Percentiles rank a stretch among this genome's conserved stretches.
Conservation (phyloP, 2,888 invertebrate species). For the Cheilosia soror region DNA sequence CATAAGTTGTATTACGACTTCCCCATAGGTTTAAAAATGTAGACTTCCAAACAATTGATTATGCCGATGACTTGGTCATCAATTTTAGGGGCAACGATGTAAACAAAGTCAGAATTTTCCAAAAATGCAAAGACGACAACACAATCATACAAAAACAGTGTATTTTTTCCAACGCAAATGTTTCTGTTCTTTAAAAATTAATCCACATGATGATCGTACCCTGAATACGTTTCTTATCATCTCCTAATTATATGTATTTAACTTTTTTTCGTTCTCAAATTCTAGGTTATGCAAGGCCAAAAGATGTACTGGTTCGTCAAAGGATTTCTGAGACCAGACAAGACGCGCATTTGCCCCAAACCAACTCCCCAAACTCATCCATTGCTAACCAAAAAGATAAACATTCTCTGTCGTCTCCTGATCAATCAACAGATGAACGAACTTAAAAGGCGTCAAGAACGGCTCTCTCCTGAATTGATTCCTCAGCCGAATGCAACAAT, state of each 20-base stretch:
- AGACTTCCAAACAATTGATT: too few species aligned
- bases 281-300: conserved; percentile 80
- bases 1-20: too few species aligned
- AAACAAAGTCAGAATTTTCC: too few species aligned
- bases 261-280: conserved; percentile 26
- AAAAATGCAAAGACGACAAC: too few species aligned
- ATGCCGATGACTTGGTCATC: too few species aligned
- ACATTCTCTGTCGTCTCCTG: conserved; percentile 80
- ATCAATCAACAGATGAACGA: conserved; percentile 81
- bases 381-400: conserved; percentile 82
- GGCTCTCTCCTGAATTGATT: background rate
- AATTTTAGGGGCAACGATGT: too few species aligned
- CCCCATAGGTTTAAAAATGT: too few species aligned
- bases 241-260: background rate
- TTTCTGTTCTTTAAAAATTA: too few species aligned
- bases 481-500: background rate
- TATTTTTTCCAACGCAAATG: too few species aligned
- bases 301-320: conserved; percentile 80
- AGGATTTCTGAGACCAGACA: conserved; percentile 80
- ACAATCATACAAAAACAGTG: too few species aligned
- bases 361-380: conserved; percentile 83
- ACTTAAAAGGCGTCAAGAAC: conserved; percentile 55
- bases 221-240: background rate
- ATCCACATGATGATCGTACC: too few species aligned
- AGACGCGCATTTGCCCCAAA: conserved; percentile 80